Percentiles rank a stretch among this genome's conserved stretches.
Conservation (phyloP, 2,888 invertebrate species). For the Orchesellides sinensis region DNA sequence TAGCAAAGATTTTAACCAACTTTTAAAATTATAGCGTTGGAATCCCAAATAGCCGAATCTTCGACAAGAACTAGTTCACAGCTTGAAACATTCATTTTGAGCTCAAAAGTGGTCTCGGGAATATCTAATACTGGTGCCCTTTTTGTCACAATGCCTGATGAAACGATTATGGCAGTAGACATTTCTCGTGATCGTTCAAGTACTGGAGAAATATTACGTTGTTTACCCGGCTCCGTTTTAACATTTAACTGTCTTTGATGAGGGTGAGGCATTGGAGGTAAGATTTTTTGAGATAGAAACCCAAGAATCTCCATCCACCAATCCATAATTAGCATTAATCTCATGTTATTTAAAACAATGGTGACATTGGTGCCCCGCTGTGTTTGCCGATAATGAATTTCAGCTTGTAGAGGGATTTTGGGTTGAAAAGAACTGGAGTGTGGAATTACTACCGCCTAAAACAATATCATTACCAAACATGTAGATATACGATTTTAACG, state of each 20-base stretch:
- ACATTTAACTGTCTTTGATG: conserved; percentile 71
- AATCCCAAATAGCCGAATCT: conserved; percentile 90
- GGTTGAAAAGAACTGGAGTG: conserved; percentile 58
- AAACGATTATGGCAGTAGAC: conserved; percentile 76
- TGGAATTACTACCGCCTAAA: no score
- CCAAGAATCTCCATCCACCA: conserved; percentile 93
- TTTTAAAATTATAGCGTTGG: conserved; percentile 95
- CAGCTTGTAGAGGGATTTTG: conserved; percentile 77
- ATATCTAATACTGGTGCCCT: conserved; percentile 77
- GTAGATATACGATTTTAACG: no score
- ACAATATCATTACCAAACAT: no score
- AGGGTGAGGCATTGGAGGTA: conserved; percentile 59
- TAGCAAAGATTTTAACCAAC: conserved; percentile 76
- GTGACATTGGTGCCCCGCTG: conserved; percentile 82
- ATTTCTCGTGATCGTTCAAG: conserved; percentile 65
- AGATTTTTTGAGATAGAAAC: conserved; percentile 80
- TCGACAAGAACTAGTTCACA: conserved; percentile 97
- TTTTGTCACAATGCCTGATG: conserved; percentile 77
- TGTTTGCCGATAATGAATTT: conserved; percentile 78
- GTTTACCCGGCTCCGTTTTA: conserved; percentile 76
- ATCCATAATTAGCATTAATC: conserved; percentile 94
- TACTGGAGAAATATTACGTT: conserved; percentile 63
- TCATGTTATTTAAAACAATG: conserved; percentile 94
- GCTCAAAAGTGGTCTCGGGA: conserved; percentile 82
- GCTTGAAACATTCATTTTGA: conserved; percentile 95